Evolutionary conservation across 2,888 invertebrate species (phyloP), one percentile per base, ranked within the genome.

Genomic region (Hyposoter didymator): DNA sequence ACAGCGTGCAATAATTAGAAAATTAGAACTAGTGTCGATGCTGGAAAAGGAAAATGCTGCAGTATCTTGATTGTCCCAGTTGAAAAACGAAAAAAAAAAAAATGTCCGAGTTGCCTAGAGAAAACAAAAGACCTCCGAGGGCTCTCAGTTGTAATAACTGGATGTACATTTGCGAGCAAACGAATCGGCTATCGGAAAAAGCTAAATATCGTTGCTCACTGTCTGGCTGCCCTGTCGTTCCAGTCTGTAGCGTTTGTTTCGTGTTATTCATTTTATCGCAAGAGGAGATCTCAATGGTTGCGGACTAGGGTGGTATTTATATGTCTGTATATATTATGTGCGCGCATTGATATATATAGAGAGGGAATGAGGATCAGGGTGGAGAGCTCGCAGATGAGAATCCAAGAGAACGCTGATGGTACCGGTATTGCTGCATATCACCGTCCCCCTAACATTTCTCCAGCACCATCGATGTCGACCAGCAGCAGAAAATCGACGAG

Each of bases 121-220:
- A 52, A 55, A 55, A 74, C 28, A 74, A 81, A 81, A 74, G 81
- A 45, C 74, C 47, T 67, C 55, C 67, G 19, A 73, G 66, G 22
- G 74, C 74, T 67, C 69, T 82, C 81, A 32, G 69, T 84, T 82
- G 78, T 82, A 82, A 84, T 78, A 84, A 74, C 78, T 69, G 67
- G 78, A 74, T 52, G 78, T 74, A 78, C 78, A 66, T 67, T 69
- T 78, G 79, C 64, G 78, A 85, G 83, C 49, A 84, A 85, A 88
- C 84, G 87, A 84, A 85, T 88, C 84, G 86, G 84, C 87, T 92
- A 91, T 92, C 89, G 93, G 91, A 92, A 92, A 92, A 92, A 92
- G 90, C 89, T 92, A 92, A 92, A 92, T 91, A 92, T 91, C 89
- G 88, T 84, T 87, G 78, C 81, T 83, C 84, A 85, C 81, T 64